phyloP scores from a whole-genome alignment of 2,888 invertebrate genomes.

The Silvanus unidentatus region DNA sequence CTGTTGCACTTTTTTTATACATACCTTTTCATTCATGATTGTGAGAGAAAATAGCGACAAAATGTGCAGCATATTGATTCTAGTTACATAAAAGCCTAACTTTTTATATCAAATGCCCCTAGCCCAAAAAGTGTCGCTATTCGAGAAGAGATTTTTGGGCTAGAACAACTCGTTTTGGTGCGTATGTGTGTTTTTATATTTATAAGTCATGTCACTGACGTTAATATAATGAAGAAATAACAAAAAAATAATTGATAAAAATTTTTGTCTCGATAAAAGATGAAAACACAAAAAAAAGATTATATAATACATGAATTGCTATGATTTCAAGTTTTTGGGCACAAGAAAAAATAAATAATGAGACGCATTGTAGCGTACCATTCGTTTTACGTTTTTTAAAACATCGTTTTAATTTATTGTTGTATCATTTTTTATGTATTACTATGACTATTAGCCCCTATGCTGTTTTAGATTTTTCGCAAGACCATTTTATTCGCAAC shows the following conservation, averaged over 20 bases:
- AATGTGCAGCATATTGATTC: constrained; percentile 7
- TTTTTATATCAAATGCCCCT: constrained; percentile 27
- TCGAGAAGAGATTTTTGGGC: constrained; percentile 18
- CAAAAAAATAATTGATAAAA: constrained; percentile 10
- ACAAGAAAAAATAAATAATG: constrained; percentile 16
- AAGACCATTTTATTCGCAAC: constrained; percentile 1
- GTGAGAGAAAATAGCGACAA: no score
- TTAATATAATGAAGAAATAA: constrained; percentile 14
- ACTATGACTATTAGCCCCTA: neutral
- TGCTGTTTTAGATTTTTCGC: constrained; percentile 16
- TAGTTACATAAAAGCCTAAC: constrained; percentile 11
- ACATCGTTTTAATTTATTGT: constrained; percentile 4
- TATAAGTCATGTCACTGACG: constrained; percentile 35
- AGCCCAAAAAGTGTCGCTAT: constrained; percentile 19
- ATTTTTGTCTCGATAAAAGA: constrained; percentile 15
- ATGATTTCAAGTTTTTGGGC: constrained; percentile 28
- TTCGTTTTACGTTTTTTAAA: constrained; percentile 1
- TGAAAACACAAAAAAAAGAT: constrained; percentile 5
- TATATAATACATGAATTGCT: constrained; percentile 15
- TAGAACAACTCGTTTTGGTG: constrained; percentile 22
- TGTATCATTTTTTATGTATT: no score
- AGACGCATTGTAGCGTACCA: constrained; percentile 17
- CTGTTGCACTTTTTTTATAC: constrained; percentile 1
- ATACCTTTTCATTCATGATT: no score
- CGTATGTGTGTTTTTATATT: constrained; percentile 35